A percentile compares a stretch with the other conserved stretches of the same genome.
phyloP scores from a whole-genome alignment of 1,140 invertebrate genomes.

The Drosophila subobscura region DNA sequence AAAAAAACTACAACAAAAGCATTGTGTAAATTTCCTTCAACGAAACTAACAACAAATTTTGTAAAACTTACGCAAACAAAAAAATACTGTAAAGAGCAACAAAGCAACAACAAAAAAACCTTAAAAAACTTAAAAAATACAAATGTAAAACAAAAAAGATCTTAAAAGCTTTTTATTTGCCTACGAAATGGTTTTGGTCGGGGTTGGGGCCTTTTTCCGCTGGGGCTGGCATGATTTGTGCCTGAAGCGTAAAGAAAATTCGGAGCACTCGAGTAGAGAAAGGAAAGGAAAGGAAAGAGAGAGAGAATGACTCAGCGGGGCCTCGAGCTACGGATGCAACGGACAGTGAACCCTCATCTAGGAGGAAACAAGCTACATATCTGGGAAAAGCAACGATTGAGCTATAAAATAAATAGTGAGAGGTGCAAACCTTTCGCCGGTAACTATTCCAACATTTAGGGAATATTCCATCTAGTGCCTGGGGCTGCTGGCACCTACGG shows the following conservation, averaged over 20 bases:
- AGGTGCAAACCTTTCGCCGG: too few species aligned
- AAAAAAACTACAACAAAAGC: slow-evolving; percentile 57
- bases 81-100: slow-evolving; percentile 44
- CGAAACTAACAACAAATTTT: slow-evolving; percentile 50
- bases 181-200: slow-evolving; percentile 2
- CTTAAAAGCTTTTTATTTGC: slow-evolving; percentile 66
- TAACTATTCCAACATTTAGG: too few species aligned
- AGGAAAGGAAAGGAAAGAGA: slow-evolving; percentile 43
- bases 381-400: neutral
- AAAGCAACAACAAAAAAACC: slow-evolving; percentile 29
- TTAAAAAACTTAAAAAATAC: slow-evolving; percentile 57
- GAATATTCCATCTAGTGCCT: too few species aligned
- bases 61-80: slow-evolving; percentile 55
- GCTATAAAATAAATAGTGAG: neutral
- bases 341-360: slow-evolving; percentile 41
- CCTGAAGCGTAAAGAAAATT: slow-evolving; percentile 41
- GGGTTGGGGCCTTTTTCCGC: slow-evolving; percentile 20
- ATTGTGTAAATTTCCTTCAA: slow-evolving; percentile 78
- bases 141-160: slow-evolving; percentile 62
- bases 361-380: neutral
- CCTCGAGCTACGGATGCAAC: slow-evolving; percentile 34
- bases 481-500: too few species aligned
- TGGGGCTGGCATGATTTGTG: slow-evolving; percentile 53
- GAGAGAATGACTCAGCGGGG: slow-evolving; percentile 54
- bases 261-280: slow-evolving; percentile 26